Percentiles rank a stretch among this genome's conserved stretches.
Evolutionary conservation across 2,888 invertebrate genomes (phyloP).

Genomic region (Lasioglossum zephyrum): DNA sequence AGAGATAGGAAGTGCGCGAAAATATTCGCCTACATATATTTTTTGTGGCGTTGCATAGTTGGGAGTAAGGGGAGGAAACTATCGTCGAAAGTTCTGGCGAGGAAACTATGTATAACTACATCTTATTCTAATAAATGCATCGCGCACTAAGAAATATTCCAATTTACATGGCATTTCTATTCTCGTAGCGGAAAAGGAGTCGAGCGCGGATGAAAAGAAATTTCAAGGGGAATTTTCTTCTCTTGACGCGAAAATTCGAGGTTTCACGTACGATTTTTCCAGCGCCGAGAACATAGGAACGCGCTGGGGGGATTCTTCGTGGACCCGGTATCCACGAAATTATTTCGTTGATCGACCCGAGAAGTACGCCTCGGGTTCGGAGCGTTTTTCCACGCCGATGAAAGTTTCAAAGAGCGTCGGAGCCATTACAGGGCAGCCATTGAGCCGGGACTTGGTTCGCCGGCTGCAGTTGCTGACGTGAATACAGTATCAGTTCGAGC

Average conservation of each 20-base stretch:
- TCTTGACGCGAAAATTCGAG: slow-evolving; percentile 16
- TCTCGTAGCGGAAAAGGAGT: neutral
- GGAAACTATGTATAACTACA: neutral
- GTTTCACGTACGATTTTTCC: slow-evolving; percentile 21
- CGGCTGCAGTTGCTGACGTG: slow-evolving; percentile 48
- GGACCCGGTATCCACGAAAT: slow-evolving; percentile 43
- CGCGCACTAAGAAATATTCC: neutral
- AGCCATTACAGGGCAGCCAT: slow-evolving; percentile 46
- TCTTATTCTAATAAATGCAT: slow-evolving; percentile 1
- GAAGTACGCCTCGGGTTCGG: slow-evolving; percentile 21
- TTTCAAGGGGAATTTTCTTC: slow-evolving; percentile 15
- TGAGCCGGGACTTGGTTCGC: slow-evolving; percentile 48
- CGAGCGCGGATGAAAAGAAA: slow-evolving; percentile 8
- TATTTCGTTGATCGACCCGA: slow-evolving; percentile 46
- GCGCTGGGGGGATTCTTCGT: neutral
- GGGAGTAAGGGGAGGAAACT: neutral
- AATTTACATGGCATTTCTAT: slow-evolving; percentile 9
- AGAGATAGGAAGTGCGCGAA: no score
- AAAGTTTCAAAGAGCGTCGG: slow-evolving; percentile 50
- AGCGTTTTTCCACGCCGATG: slow-evolving; percentile 49
- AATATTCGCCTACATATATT: no score
- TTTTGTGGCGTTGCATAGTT: neutral
- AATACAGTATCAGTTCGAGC: slow-evolving; percentile 54
- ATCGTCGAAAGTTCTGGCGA: neutral
- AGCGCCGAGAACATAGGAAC: neutral